Base-by-base conservation (phyloP, 2,888 invertebrate species). In the Eristalis pertinax region DNA sequence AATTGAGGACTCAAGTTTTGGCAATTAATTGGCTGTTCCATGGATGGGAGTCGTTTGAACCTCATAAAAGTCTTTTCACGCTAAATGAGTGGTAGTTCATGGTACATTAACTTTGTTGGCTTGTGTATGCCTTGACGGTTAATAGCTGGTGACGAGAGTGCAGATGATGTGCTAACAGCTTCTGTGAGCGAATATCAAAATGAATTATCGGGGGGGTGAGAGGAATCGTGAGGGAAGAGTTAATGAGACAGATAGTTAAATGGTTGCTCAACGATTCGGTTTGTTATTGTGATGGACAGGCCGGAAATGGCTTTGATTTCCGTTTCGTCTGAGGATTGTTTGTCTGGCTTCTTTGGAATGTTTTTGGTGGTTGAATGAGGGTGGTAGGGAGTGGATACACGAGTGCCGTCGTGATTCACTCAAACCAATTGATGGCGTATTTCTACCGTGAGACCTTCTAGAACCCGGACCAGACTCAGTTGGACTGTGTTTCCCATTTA, bases 1-100 rank as follows among this genome's bases (percentile, higher is more conserved):
- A 67, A 73, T 65, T 79, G 64, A 73, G 38, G 62, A 67, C 35
- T 62, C 26, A 69, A 50, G 69, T 80, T 74, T 32, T 13, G 67
- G 35, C 19, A 73, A 80, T 80, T 74, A 80, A 80, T 80, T 58
- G 41, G 19, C 56, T 26, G 29, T 4, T 72, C 41, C 38, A 5
- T 62, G 72, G 62, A 19, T 72, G 58, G 11, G 19, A 43, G 29
- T 29, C 63, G 24, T 78, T 69, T 72, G 62, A 73, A 24, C 43
- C 26, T 73, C 35, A 50, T 67, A 60, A 43, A 62, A 26, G 41
- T 15, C 5, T 22, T 15, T 19, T 67, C 24, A n/a, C 64, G 56
- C 64, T 43, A 72, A 72, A 58, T 32, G n/a, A 68, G 77, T 29
- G 62, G 7, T 10, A 19, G 50, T 77, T 77, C 11, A 63, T 62